Evolutionary conservation across 2,797 vertebrate species (phyloP).

Genomic region (Dermochelys coriacea): DNA sequence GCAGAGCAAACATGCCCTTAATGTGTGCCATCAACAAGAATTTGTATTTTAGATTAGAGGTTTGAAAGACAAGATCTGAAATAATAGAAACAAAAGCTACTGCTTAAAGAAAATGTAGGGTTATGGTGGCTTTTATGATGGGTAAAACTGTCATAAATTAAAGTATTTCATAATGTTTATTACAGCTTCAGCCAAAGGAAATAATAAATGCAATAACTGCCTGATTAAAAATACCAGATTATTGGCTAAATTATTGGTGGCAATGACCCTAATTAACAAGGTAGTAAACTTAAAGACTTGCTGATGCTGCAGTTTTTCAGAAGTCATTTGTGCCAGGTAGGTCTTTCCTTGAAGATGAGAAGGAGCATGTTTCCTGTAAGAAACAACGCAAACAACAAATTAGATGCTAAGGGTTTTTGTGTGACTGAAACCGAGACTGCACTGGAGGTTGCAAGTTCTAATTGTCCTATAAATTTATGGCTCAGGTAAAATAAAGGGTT

Average conservation of each 20-base stretch:
- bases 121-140: constrained; percentile 67
- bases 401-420: neutral
- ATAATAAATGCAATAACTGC: constrained; percentile 80
- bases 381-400: constrained; percentile 42
- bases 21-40: constrained; percentile 1
- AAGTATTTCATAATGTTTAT: constrained; percentile 79
- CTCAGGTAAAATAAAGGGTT: constrained; percentile 37
- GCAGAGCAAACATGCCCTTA: neutral
- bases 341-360: constrained; percentile 22
- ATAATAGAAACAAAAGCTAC: constrained; percentile 53
- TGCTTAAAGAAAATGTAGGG: constrained; percentile 76
- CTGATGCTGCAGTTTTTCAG: constrained; percentile 76
- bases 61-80: constrained; percentile 43
- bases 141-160: constrained; percentile 78
- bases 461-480: constrained; percentile 48
- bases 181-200: constrained; percentile 75
- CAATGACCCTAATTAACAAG: constrained; percentile 81
- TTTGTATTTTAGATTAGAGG: neutral
- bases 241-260: constrained; percentile 82
- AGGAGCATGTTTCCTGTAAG: constrained; percentile 25
- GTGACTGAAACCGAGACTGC: constrained; percentile 52
- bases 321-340: constrained; percentile 61
- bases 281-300: constrained; percentile 77
- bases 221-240: constrained; percentile 77
- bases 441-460: constrained; percentile 18